Percentiles rank a stretch among this genome's conserved stretches.
Evolutionary conservation across 92 coral and sea anemone species (phyloP).

Genomic region (Siderastrea radians): DNA sequence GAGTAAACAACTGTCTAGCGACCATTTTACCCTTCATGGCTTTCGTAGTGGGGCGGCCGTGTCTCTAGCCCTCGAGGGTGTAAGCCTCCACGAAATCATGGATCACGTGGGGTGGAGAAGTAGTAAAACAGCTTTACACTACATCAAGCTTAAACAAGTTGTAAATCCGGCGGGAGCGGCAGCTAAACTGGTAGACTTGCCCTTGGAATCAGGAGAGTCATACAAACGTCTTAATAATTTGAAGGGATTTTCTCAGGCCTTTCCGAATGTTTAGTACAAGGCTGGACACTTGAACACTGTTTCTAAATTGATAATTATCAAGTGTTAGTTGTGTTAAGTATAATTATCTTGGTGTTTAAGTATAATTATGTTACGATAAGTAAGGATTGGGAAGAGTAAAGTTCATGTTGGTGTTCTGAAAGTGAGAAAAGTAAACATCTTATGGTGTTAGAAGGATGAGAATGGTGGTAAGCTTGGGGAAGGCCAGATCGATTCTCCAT

Average conservation of each 20-base stretch:
- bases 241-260: slow-evolving; percentile 20
- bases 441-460: background rate
- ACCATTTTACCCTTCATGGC: slow-evolving; percentile 50
- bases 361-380: background rate
- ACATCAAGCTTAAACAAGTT: slow-evolving; percentile 28
- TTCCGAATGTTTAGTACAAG: background rate
- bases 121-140: slow-evolving; percentile 45
- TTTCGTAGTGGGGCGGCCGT: slow-evolving; percentile 59
- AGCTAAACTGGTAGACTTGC: slow-evolving; percentile 28
- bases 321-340: background rate
- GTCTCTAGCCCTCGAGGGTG: slow-evolving; percentile 32
- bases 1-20: background rate
- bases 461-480: slow-evolving; percentile 16
- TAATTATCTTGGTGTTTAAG: background rate
- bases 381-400: slow-evolving; percentile 11
- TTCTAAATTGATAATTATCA: too few relatives aligned
- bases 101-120: slow-evolving; percentile 56
- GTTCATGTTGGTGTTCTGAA: background rate
- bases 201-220: background rate
- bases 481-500: too few relatives aligned
- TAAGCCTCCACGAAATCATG: slow-evolving; percentile 33
- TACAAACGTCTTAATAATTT: background rate
- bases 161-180: slow-evolving; percentile 54
- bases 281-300: background rate
- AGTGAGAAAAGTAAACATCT: background rate